These are phyloP conservation scores for Calephelis perditalis DNA, from an alignment of 2,888 invertebrate genomes.

Conservation along the genomic window DNA sequence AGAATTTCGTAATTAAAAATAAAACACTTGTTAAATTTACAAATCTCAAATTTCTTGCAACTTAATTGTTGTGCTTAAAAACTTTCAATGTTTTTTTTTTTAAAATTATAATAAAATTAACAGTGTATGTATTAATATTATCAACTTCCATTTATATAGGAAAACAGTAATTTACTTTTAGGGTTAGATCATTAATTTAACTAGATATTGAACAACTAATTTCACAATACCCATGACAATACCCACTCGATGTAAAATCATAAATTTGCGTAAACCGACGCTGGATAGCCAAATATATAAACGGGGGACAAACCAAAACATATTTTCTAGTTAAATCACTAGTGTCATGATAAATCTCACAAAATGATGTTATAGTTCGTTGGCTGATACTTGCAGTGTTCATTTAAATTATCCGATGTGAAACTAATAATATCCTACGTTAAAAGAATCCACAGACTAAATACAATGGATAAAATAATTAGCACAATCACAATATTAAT, in stretches of 20 bases:
- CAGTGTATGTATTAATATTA: no score
- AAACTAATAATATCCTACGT: neutral
- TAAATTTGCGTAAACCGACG: slow-evolving; percentile 1
- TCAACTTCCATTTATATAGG: no score
- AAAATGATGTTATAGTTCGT: slow-evolving; percentile 5
- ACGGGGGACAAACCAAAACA: slow-evolving; percentile 6
- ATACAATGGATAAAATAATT: slow-evolving; percentile 2
- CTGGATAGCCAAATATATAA: slow-evolving; percentile 5
- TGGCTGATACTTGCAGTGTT: slow-evolving; percentile 4
- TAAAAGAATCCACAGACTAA: slow-evolving; percentile 3
- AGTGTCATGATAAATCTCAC: slow-evolving; percentile 7
- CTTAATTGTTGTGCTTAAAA: no score
- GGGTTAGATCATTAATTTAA: no score
- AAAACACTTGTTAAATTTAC: no score
- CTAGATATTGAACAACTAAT: no score
- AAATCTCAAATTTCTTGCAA: no score
- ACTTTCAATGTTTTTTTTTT: no score
- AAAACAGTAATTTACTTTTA: no score
- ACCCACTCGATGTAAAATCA: neutral
- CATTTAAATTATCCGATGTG: slow-evolving; percentile 2
- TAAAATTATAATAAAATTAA: no score
- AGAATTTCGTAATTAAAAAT: no score
- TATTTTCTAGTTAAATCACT: slow-evolving; percentile 10
- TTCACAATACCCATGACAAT: no score
- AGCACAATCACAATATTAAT: slow-evolving; percentile 15